A percentile compares a stretch with the other conserved stretches of the same genome.
These are phyloP conservation scores for western clawed frog (Xenopus tropicalis) DNA, from an alignment of 2,113 vertebrate genomes.

Conservation along the genomic window DNA sequence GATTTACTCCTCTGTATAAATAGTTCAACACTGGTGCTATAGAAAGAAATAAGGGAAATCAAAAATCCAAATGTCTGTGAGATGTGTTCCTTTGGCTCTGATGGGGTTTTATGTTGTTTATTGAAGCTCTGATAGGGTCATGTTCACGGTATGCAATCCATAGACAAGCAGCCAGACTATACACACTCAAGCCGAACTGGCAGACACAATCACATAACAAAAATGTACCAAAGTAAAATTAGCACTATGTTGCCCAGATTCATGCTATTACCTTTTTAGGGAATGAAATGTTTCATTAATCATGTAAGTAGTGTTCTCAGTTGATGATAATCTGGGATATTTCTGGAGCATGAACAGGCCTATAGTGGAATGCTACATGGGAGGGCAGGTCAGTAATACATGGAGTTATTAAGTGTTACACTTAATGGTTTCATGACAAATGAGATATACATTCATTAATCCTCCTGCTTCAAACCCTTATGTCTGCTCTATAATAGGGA, in stretches of 20 bases:
- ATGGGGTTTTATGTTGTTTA: too few species aligned
- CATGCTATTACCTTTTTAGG: constrained; percentile 38
- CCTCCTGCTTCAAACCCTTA: neutral
- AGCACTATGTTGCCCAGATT: constrained; percentile 3
- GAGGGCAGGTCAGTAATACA: constrained; percentile 31
- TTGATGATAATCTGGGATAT: constrained; percentile 27
- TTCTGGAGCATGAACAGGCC: constrained; percentile 15
- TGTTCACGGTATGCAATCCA: constrained; percentile 16
- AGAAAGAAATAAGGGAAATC: too few species aligned
- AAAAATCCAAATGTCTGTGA: too few species aligned
- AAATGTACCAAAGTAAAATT: constrained; percentile 19
- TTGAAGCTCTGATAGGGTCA: too few species aligned
- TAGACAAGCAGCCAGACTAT: constrained; percentile 22
- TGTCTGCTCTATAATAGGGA: too few species aligned
- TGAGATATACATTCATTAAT: constrained; percentile 24
- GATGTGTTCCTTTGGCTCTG: too few species aligned
- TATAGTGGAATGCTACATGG: constrained; percentile 23
- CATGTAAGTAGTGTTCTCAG: constrained; percentile 5
- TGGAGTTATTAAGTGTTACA: constrained; percentile 3
- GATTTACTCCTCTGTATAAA: too few species aligned
- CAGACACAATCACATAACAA: constrained; percentile 18
- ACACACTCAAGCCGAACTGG: constrained; percentile 25
- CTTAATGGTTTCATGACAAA: constrained; percentile 25
- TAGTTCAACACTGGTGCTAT: too few species aligned
- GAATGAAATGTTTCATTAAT: constrained; percentile 11